These are phyloP conservation scores for Eudemis profundana DNA, from an alignment of 2,888 invertebrate species.

Conservation along the genomic window DNA sequence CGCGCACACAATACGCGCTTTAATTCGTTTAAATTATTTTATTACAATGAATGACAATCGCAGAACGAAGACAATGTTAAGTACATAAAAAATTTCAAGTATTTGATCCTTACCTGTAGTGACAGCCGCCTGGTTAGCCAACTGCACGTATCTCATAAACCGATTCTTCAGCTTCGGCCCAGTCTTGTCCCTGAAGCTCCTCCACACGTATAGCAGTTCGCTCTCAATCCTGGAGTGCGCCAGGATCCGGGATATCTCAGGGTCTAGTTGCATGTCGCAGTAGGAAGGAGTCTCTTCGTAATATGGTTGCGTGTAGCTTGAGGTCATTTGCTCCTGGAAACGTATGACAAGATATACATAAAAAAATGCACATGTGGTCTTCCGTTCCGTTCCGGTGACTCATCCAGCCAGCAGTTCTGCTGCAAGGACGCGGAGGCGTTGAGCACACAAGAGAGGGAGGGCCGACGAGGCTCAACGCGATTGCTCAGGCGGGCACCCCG, in stretches of 20 bases:
- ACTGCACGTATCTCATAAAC: conserved; percentile 91
- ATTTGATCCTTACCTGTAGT: conserved; percentile 86
- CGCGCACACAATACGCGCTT: no score
- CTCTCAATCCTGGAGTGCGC: conserved; percentile 90
- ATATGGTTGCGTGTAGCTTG: conserved; percentile 63
- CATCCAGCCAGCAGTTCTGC: no score
- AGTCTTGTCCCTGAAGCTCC: conserved; percentile 91
- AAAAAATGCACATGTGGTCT: no score
- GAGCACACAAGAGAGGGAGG: no score
- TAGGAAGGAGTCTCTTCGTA: conserved; percentile 68
- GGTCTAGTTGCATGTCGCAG: conserved; percentile 86
- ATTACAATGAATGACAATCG: no score
- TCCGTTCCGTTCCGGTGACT: no score
- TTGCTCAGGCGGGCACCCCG: no score
- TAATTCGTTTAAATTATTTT: no score
- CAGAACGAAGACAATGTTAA: no score
- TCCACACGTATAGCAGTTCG: conserved; percentile 92
- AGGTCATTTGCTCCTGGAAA: conserved; percentile 49
- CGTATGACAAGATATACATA: no score
- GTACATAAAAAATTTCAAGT: not conserved
- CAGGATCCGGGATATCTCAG: conserved; percentile 88
- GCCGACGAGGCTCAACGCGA: no score
- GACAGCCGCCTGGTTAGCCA: conserved; percentile 92
- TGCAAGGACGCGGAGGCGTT: no score
- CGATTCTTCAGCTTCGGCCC: conserved; percentile 91